These are phyloP conservation scores for Microcebus lehilahytsara DNA, from an alignment of 2,113 vertebrate genomes.

Conservation along the genomic window DNA sequence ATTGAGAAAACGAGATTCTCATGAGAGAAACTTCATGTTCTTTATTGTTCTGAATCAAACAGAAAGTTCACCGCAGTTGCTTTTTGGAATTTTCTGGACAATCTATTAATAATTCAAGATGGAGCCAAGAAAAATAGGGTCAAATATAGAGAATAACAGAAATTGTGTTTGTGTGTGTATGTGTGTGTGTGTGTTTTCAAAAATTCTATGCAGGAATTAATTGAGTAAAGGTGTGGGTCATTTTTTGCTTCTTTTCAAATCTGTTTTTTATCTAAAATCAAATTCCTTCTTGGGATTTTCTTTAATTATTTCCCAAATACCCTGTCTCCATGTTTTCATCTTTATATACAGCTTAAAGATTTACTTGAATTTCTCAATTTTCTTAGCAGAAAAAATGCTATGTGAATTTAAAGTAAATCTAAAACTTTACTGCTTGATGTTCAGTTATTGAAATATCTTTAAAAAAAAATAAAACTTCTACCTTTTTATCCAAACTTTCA, in stretches of 20 bases:
- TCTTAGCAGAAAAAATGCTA: conserved; percentile 69
- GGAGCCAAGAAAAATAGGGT: conserved; percentile 45
- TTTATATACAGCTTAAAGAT: conserved; percentile 63
- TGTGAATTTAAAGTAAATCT: conserved; percentile 17
- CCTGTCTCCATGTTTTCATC: conserved; percentile 28
- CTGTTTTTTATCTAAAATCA: conserved; percentile 30
- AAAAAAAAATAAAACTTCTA: neutral
- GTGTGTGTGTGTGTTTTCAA: neutral
- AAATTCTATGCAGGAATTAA: conserved; percentile 64
- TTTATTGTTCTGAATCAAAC: neutral
- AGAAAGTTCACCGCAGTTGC: neutral
- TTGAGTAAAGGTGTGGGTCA: conserved; percentile 56
- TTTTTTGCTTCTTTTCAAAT: conserved; percentile 69
- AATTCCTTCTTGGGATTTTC: conserved; percentile 48
- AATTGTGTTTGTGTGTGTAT: neutral
- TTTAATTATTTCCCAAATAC: conserved; percentile 64
- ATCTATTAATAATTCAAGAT: conserved; percentile 48
- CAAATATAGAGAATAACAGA: conserved; percentile 62
- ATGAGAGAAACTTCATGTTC: neutral
- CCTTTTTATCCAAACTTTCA: neutral
- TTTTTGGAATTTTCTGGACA: conserved; percentile 54
- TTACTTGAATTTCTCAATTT: conserved; percentile 76
- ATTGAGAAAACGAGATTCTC: conserved; percentile 1
- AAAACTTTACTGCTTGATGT: conserved; percentile 31
- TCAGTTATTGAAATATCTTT: conserved; percentile 2